Percentiles rank a stretch among this genome's conserved stretches.
phyloP scores from a whole-genome alignment of 2,888 invertebrate genomes.

The Zaprionus obscuricornis region DNA sequence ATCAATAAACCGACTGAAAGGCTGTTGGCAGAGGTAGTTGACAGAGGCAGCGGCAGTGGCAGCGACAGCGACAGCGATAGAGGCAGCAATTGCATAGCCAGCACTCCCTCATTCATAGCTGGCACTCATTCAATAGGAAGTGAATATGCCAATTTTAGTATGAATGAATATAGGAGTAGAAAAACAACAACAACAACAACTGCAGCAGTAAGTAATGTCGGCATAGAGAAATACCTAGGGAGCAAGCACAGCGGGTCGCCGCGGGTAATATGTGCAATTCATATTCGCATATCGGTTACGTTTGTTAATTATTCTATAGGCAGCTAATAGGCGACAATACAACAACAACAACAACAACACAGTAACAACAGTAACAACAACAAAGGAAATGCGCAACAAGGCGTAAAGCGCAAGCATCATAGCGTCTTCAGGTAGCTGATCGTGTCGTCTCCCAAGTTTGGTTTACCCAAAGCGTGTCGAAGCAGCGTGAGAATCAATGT shows the following conservation, averaged over 20 bases:
- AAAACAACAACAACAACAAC: too few relatives aligned
- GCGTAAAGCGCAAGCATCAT: slow-evolving; percentile 1
- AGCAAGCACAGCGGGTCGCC: slow-evolving; percentile 17
- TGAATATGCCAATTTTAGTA: slow-evolving; percentile 57
- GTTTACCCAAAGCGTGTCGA: slow-evolving; percentile 48
- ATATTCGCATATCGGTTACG: slow-evolving; percentile 65
- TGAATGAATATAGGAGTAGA: slow-evolving; percentile 1
- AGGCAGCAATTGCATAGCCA: slow-evolving; percentile 30
- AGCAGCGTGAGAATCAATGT: slow-evolving; percentile 61
- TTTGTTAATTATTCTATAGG: slow-evolving; percentile 69
- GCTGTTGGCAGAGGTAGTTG: too few relatives aligned
- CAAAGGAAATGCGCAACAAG: slow-evolving; percentile 53
- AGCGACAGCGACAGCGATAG: too few relatives aligned
- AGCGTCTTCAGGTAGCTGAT: too few relatives aligned
- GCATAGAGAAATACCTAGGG: slow-evolving; percentile 9
- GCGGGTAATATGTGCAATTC: slow-evolving; percentile 21
- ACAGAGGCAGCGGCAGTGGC: too few relatives aligned
- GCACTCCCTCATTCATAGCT: slow-evolving; percentile 44
- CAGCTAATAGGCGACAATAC: slow-evolving; percentile 58
- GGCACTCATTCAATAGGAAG: slow-evolving; percentile 61
- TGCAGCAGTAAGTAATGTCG: too few relatives aligned
- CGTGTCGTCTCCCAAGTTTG: slow-evolving; percentile 6
- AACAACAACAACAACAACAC: slow-evolving; percentile 26
- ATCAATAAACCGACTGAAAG: slow-evolving; percentile 39
- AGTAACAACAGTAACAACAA: slow-evolving; percentile 22